Evolutionary conservation across 2,113 vertebrate species (phyloP).

Genomic region (Lamprotornis superbus): DNA sequence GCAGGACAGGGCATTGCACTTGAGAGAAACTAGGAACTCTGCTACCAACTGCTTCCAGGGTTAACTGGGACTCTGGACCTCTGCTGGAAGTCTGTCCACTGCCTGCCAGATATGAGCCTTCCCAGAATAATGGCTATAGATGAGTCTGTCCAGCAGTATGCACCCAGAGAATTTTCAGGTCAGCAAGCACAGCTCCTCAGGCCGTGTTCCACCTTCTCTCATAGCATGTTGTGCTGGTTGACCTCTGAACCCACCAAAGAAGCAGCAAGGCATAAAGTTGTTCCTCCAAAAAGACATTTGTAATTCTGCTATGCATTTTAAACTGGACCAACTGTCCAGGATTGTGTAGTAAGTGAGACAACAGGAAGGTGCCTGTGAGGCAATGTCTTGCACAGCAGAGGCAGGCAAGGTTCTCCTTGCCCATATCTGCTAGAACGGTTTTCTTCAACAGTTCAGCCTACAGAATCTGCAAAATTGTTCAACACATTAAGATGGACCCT

Average conservation of each 20-base stretch:
- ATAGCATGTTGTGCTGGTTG: not conserved
- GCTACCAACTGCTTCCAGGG: not conserved
- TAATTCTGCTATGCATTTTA: not conserved
- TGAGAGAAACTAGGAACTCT: not conserved
- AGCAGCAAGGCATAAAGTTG: not conserved
- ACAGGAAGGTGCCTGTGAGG: not conserved
- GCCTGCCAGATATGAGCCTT: not conserved
- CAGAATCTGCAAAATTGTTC: not conserved
- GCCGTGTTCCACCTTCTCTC: not conserved
- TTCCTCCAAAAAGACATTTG: not conserved
- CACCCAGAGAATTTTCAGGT: not conserved
- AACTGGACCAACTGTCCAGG: not conserved
- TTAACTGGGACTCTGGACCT: not conserved
- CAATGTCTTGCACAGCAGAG: not conserved
- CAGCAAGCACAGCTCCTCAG: not conserved
- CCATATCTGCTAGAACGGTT: not conserved
- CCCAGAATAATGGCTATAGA: not conserved
- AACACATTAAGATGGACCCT: not conserved
- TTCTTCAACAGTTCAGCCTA: not conserved
- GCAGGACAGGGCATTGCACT: not conserved
- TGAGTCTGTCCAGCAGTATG: not conserved
- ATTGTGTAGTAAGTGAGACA: not conserved
- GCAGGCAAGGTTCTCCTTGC: not conserved
- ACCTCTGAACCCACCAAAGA: not conserved
- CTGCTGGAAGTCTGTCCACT: not conserved